Conservation (phyloP, 1,140 invertebrate genomes). For the Drosophila murphyi region DNA sequence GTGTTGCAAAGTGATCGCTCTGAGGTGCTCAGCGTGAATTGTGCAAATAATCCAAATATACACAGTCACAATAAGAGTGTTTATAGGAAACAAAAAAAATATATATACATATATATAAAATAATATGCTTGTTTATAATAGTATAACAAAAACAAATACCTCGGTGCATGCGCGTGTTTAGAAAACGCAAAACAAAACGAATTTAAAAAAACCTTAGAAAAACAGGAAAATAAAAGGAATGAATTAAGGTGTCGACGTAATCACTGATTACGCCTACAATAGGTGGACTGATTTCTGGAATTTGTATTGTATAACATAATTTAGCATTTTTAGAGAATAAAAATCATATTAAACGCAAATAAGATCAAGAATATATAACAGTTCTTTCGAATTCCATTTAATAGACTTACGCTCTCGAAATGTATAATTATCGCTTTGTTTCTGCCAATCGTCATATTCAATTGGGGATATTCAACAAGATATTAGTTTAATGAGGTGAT, state of each 20-base stretch:
- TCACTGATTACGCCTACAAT: constrained; percentile 67
- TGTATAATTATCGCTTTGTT: background rate
- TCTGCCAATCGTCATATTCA: background rate
- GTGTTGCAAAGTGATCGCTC: constrained; percentile 28
- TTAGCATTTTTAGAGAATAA: background rate
- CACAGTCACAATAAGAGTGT: constrained; percentile 6
- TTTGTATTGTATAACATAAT: constrained; percentile 11
- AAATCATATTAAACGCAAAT: background rate
- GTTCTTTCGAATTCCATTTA: background rate
- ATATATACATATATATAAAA: constrained; percentile 6
- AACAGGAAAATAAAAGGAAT: constrained; percentile 45
- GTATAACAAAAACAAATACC: constrained; percentile 3
- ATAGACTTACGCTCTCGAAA: background rate
- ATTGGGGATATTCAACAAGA: background rate
- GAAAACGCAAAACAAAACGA: constrained; percentile 72
- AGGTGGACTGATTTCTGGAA: background rate
- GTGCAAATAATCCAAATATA: constrained; percentile 39
- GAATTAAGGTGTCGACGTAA: constrained; percentile 52
- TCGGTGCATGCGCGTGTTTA: constrained; percentile 72
- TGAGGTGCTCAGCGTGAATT: constrained; percentile 17
- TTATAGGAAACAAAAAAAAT: background rate
- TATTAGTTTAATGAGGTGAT: background rate
- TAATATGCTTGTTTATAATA: constrained; percentile 10
- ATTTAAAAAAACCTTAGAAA: constrained; percentile 49
- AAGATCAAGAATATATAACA: too few relatives aligned